phyloP scores from a whole-genome alignment of 1,140 invertebrate species.

The Paraescarpia echinospica region DNA sequence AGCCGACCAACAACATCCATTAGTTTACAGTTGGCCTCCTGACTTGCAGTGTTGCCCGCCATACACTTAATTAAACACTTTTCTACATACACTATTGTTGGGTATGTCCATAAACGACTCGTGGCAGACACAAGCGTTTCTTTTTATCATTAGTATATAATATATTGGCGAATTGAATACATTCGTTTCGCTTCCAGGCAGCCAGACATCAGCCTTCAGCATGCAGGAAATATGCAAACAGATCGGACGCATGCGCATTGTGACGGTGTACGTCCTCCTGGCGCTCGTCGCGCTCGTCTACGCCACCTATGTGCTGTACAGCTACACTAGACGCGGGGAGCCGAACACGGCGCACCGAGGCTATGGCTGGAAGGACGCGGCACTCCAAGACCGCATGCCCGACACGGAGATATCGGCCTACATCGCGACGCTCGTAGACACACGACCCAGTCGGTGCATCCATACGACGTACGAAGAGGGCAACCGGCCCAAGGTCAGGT shows the following conservation, averaged over 20 bases:
- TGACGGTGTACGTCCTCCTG: background rate
- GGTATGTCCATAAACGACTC: too few relatives aligned
- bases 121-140: too few relatives aligned
- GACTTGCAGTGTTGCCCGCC: too few relatives aligned
- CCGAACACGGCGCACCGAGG: background rate
- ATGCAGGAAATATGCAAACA: background rate
- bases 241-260: background rate
- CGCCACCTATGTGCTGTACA: background rate
- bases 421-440: conserved; percentile 21
- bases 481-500: conserved; percentile 2
- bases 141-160: too few relatives aligned
- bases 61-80: too few relatives aligned
- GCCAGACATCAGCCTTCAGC: background rate
- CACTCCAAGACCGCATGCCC: conserved; percentile 19
- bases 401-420: conserved; percentile 16
- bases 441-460: conserved; percentile 16
- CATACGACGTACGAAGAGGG: conserved; percentile 18
- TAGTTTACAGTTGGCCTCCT: too few relatives aligned
- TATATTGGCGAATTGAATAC: too few relatives aligned
- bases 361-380: background rate
- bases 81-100: too few relatives aligned
- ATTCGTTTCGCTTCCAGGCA: background rate
- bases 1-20: too few relatives aligned
- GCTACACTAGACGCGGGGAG: background rate
- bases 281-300: background rate